Percentiles rank a stretch among this genome's conserved stretches.
phyloP scores from a whole-genome alignment of 2,113 vertebrate species.

The Gracilinanus agilis region DNA sequence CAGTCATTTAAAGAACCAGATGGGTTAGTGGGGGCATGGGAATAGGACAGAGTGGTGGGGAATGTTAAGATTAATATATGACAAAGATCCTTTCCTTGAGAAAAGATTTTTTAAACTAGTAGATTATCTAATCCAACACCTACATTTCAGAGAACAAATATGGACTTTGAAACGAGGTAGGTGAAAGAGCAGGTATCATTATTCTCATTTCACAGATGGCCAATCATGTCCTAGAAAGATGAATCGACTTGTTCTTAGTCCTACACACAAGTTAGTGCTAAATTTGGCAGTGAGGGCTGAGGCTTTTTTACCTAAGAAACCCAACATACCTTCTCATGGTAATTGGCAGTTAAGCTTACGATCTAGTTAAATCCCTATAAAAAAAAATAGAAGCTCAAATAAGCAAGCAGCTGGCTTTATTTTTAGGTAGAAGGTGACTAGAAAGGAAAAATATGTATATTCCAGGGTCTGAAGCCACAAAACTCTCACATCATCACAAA shows the following conservation, averaged over 20 bases:
- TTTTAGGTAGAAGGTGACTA: conserved; percentile 75
- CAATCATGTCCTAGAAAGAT: neutral
- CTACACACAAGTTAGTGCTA: neutral
- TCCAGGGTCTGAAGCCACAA: conserved; percentile 61
- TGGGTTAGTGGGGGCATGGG: neutral
- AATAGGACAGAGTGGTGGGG: neutral
- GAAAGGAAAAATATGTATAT: conserved; percentile 58
- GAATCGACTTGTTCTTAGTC: neutral
- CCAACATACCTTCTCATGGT: neutral
- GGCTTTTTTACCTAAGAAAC: neutral
- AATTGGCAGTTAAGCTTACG: conserved; percentile 15
- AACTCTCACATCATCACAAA: neutral
- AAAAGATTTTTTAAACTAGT: neutral
- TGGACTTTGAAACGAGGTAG: neutral
- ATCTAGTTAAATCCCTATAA: conserved; percentile 61
- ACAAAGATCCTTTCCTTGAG: neutral
- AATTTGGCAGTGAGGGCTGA: neutral
- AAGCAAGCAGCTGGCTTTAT: conserved; percentile 61
- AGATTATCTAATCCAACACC: neutral
- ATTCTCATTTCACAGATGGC: neutral
- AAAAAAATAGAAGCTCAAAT: conserved; percentile 60
- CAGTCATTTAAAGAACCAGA: neutral
- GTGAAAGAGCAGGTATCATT: neutral
- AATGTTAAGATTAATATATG: neutral
- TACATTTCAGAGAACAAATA: neutral